Evolutionary conservation across 2,888 invertebrate genomes (phyloP).

Genomic region (Apeira syringaria): DNA sequence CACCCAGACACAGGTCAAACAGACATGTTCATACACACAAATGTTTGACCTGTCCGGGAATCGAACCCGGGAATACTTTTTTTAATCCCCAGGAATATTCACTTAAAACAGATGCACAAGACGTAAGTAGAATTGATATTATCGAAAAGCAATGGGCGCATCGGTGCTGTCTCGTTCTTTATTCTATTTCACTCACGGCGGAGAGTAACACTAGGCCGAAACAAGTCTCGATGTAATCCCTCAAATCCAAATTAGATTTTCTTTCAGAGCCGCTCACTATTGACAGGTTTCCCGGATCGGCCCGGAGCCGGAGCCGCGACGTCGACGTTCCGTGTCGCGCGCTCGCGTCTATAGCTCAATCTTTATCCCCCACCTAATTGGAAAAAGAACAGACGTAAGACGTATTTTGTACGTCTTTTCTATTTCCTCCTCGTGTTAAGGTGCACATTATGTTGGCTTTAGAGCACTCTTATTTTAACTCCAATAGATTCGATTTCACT

Average conservation of each 20-base stretch:
- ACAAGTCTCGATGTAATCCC: slow-evolving; percentile 78
- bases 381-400: slow-evolving; percentile 43
- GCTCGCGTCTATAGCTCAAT: slow-evolving; percentile 49
- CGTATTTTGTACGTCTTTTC: slow-evolving; percentile 14
- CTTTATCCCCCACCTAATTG: slow-evolving; percentile 57
- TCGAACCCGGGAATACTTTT: too few relatives aligned
- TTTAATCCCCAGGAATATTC: too few relatives aligned
- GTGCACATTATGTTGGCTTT: slow-evolving; percentile 6
- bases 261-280: slow-evolving; percentile 75
- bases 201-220: slow-evolving; percentile 73
- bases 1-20: too few relatives aligned
- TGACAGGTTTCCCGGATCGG: slow-evolving; percentile 59
- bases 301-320: slow-evolving; percentile 30
- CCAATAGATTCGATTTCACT: too few relatives aligned
- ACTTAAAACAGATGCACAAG: slow-evolving; percentile 1
- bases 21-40: too few relatives aligned
- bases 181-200: slow-evolving; percentile 68
- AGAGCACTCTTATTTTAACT: background rate
- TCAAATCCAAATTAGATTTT: slow-evolving; percentile 83
- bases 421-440: background rate
- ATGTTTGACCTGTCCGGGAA: too few relatives aligned
- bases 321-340: slow-evolving; percentile 35
- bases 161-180: slow-evolving; percentile 57
- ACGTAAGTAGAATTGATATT: slow-evolving; percentile 38
- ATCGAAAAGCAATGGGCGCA: slow-evolving; percentile 51